Evolutionary conservation across 1,140 invertebrate species (phyloP).

Genomic region (Trichoplusia ni): DNA sequence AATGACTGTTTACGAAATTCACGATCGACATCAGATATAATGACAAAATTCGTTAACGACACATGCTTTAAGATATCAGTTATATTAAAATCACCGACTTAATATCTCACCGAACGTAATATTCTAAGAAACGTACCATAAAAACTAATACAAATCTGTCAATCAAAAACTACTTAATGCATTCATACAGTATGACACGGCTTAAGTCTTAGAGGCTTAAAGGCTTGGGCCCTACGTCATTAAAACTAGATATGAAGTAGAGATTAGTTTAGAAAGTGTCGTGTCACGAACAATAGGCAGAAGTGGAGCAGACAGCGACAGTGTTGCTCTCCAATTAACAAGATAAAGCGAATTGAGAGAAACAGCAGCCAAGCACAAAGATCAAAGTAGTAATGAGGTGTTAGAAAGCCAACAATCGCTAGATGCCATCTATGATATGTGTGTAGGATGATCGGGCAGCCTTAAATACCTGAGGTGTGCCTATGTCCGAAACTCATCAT

Average conservation of each 20-base stretch:
- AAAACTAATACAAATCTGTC: constrained; percentile 1
- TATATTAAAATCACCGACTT: too few species aligned
- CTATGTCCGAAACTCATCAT: background rate
- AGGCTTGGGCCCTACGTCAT: constrained; percentile 48
- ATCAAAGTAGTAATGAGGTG: constrained; percentile 40
- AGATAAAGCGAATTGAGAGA: constrained; percentile 63
- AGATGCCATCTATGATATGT: constrained; percentile 49
- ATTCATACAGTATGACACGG: constrained; percentile 19
- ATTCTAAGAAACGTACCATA: background rate
- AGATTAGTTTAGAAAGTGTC: constrained; percentile 74
- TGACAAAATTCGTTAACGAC: too few species aligned
- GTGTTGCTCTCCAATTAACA: constrained; percentile 70
- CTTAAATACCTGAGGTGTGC: constrained; percentile 11
- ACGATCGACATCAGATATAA: background rate
- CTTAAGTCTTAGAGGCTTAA: constrained; percentile 24
- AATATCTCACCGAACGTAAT: too few species aligned
- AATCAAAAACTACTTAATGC: constrained; percentile 2
- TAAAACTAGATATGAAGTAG: constrained; percentile 53
- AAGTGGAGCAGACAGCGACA: constrained; percentile 61
- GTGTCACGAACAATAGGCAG: constrained; percentile 61
- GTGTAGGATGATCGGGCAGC: constrained; percentile 22
- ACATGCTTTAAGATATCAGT: too few species aligned
- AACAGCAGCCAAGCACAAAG: constrained; percentile 45
- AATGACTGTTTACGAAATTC: constrained; percentile 1
- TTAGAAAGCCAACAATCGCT: constrained; percentile 61